A percentile compares a stretch with the other conserved stretches of the same genome.
Conservation (phyloP, 1,140 invertebrate genomes). For the Uloborus diversus region DNA sequence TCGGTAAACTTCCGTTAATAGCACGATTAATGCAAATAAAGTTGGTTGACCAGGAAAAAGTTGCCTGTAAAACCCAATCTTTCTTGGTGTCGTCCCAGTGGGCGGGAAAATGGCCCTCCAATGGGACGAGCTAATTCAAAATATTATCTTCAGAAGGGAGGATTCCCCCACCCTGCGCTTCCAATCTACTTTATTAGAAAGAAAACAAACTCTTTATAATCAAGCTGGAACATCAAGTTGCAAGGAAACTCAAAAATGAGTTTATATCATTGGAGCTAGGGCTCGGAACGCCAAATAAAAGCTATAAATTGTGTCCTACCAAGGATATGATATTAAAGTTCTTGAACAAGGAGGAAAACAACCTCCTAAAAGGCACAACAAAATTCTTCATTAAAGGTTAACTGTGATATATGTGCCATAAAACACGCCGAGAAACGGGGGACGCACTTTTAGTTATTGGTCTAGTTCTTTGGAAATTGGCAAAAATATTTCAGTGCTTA, state of each 20-base stretch:
- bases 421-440: slow-evolving; percentile 16
- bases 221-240: slow-evolving; percentile 16
- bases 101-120: slow-evolving; percentile 20
- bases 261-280: slow-evolving; percentile 33
- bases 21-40: slow-evolving; percentile 51
- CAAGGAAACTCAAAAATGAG: slow-evolving; percentile 31
- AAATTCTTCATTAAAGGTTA: slow-evolving; percentile 14
- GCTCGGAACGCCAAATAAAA: slow-evolving; percentile 7
- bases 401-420: slow-evolving; percentile 14
- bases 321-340: not conserved
- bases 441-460: slow-evolving; percentile 26
- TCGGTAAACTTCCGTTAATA: slow-evolving; percentile 37
- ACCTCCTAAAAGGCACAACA: slow-evolving; percentile 1
- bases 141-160: slow-evolving; percentile 10
- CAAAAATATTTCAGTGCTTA: slow-evolving; percentile 38
- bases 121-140: slow-evolving; percentile 6
- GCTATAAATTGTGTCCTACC: slow-evolving; percentile 26
- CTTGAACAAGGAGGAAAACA: not conserved
- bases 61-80: slow-evolving; percentile 37
- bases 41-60: slow-evolving; percentile 31
- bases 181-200: slow-evolving; percentile 13
- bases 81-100: slow-evolving; percentile 35
- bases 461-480: not conserved
- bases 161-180: not conserved
- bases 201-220: slow-evolving; percentile 51